Percentiles rank a stretch among this genome's conserved stretches.
These are phyloP conservation scores for Acinonyx jubatus DNA, from an alignment of 2,113 vertebrate species.

Conservation along the genomic window DNA sequence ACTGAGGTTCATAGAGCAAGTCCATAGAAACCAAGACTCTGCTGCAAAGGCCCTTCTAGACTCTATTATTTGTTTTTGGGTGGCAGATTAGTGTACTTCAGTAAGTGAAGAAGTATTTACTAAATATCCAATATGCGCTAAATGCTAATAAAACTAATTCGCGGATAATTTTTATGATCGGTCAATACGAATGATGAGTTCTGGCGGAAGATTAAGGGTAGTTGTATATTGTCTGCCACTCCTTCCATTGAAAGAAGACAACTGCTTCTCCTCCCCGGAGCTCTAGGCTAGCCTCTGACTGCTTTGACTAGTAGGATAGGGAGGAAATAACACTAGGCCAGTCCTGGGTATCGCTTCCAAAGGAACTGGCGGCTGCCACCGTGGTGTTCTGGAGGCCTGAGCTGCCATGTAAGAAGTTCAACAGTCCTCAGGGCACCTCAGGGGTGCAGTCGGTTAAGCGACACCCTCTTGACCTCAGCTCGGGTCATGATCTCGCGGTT, in stretches of 20 bases:
- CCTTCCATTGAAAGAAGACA: not conserved
- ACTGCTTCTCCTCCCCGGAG: too few relatives aligned
- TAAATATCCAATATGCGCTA: not conserved
- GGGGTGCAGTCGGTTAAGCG: too few relatives aligned
- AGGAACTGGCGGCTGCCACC: not conserved
- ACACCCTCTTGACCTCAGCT: too few relatives aligned
- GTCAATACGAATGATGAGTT: not conserved
- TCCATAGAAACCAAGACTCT: not conserved
- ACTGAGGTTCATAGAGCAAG: not conserved
- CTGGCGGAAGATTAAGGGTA: not conserved
- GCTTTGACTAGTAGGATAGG: accelerated
- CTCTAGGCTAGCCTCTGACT: not conserved
- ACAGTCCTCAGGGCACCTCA: not conserved
- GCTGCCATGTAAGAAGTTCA: not conserved
- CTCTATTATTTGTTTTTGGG: not conserved
- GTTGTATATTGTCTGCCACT: not conserved
- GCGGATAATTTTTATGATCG: not conserved
- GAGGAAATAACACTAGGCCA: not conserved
- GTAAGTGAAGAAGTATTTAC: not conserved
- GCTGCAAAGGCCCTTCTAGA: not conserved
- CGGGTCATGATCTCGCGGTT: too few relatives aligned
- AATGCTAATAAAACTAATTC: not conserved
- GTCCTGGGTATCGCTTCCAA: not conserved
- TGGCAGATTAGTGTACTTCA: not conserved
- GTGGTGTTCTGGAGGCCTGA: not conserved